Base-by-base conservation (phyloP, 2,797 vertebrate species). In the Onychomys arenicola region DNA sequence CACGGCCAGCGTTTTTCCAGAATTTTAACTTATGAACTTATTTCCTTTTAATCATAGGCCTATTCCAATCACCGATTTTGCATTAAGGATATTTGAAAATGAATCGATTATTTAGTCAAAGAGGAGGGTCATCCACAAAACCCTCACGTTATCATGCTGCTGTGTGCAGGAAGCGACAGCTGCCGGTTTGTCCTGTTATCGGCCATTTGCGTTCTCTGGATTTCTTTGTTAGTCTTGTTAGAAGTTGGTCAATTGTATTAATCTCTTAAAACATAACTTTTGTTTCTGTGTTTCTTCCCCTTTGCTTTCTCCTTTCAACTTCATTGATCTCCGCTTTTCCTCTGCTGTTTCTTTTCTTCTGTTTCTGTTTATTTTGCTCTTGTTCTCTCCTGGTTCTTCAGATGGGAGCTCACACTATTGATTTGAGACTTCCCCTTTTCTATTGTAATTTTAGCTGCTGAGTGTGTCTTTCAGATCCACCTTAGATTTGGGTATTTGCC, bases 161-260 rank as follows among this genome's bases (percentile, higher is more conserved):
- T 27, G 40, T 40, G 89, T 23, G 7, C 83, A n/a, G 63, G 32
- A 32, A 55, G 71, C 4, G 34, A 57, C 71, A 78, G 0, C 34
- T 49, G 21, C 25, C 65, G 0, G 16, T 77, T 84, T 16, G 23
- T 90, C 67, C 52, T 57, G 29, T 5, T 43, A 4, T 10, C 43
- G n/a, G 14, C 75, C 12, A 86, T 37, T 25, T 67, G 59, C 67
- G 46, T 37, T 78, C 65, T 52, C 59, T 85, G 29, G 67, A 71
- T 82, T 82, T 69, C 40, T 95, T 65, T 85, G 23, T 89, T 89
- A 67, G 17, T 65, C 81, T 95, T 86, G 12, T 85, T 49, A 91
- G 17, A 84, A 17, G 19, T 52, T 69, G 67, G 49, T 55, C 46
- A 34, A 21, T 85, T 82, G 67, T 55, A 87, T 52, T 91, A 49